Conservation (phyloP, 1,140 invertebrate genomes). For the Neodiprion virginianus region DNA sequence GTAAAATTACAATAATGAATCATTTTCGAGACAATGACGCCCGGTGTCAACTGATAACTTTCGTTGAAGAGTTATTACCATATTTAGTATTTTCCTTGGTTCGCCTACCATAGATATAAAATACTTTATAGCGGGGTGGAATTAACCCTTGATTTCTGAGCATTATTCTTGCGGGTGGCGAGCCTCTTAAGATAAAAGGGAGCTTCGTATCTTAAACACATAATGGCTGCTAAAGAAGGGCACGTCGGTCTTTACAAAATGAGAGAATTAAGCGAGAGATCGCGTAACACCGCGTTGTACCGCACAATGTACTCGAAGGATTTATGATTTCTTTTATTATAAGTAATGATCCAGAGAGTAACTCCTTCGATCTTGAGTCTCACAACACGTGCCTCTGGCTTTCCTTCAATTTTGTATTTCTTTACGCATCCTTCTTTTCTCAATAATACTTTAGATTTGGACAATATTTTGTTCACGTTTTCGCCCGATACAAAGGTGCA, state of each 20-base stretch:
- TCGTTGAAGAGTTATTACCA: constrained; percentile 30
- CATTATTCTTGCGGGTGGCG: constrained; percentile 9
- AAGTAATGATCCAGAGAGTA: not conserved
- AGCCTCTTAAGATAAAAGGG: constrained; percentile 17
- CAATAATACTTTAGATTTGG: too few relatives aligned
- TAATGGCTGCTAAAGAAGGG: constrained; percentile 16
- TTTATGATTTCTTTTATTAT: constrained; percentile 14
- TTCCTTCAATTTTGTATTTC: too few relatives aligned
- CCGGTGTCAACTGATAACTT: constrained; percentile 15
- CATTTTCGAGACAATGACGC: constrained; percentile 5
- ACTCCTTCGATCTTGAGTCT: too few relatives aligned
- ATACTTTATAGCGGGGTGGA: constrained; percentile 7
- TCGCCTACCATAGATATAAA: constrained; percentile 4
- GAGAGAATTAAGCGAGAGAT: not conserved
- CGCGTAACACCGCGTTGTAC: too few relatives aligned
- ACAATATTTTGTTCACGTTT: too few relatives aligned
- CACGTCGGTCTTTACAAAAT: not conserved
- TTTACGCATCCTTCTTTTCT: too few relatives aligned
- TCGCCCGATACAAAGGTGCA: too few relatives aligned
- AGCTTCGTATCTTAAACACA: constrained; percentile 12
- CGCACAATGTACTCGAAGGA: not conserved
- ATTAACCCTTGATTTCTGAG: constrained; percentile 16
- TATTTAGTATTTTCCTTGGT: constrained; percentile 39
- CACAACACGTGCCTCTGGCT: too few relatives aligned
- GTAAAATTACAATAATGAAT: not conserved